A percentile compares a stretch with the other conserved stretches of the same genome.
Conservation (phyloP, 2,888 invertebrate species). For the Pyralis farinalis region DNA sequence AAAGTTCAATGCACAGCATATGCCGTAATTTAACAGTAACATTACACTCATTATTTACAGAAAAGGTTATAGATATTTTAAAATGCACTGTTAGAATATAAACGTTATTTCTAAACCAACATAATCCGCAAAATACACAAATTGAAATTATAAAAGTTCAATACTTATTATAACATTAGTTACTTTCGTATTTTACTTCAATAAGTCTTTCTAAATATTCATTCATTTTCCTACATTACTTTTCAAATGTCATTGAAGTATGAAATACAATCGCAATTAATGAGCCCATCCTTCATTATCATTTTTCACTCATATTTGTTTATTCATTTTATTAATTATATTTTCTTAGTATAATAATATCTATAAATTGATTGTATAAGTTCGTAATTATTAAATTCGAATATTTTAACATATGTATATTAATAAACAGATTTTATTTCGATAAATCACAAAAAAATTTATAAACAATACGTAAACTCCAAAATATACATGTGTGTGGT, state of each 20-base stretch:
- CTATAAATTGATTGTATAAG: slow-evolving; percentile 82
- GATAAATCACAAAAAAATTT: slow-evolving; percentile 68
- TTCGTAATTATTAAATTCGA: slow-evolving; percentile 82
- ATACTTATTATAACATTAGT: slow-evolving; percentile 75
- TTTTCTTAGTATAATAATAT: slow-evolving; percentile 81
- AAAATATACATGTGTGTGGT: slow-evolving; percentile 57
- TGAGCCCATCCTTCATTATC: slow-evolving; percentile 69
- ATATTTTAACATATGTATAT: slow-evolving; percentile 82
- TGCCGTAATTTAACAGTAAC: slow-evolving; percentile 31
- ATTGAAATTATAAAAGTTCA: slow-evolving; percentile 59
- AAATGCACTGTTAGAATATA: slow-evolving; percentile 24
- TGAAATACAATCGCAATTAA: slow-evolving; percentile 78
- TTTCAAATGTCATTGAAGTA: slow-evolving; percentile 78
- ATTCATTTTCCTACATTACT: slow-evolving; percentile 76
- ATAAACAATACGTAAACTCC: slow-evolving; percentile 54
- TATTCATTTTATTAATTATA: slow-evolving; percentile 80
- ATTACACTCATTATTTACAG: slow-evolving; percentile 10
- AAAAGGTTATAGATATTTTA: slow-evolving; percentile 7
- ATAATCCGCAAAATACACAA: slow-evolving; percentile 37
- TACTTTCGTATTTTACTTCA: slow-evolving; percentile 78
- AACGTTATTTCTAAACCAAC: slow-evolving; percentile 29
- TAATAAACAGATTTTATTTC: slow-evolving; percentile 80
- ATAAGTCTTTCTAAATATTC: slow-evolving; percentile 81
- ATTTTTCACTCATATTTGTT: slow-evolving; percentile 77
- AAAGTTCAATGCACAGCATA: slow-evolving; percentile 12